Evolutionary conservation across 2,797 vertebrate species (phyloP).

Genomic region (Aotus griseimembra): DNA sequence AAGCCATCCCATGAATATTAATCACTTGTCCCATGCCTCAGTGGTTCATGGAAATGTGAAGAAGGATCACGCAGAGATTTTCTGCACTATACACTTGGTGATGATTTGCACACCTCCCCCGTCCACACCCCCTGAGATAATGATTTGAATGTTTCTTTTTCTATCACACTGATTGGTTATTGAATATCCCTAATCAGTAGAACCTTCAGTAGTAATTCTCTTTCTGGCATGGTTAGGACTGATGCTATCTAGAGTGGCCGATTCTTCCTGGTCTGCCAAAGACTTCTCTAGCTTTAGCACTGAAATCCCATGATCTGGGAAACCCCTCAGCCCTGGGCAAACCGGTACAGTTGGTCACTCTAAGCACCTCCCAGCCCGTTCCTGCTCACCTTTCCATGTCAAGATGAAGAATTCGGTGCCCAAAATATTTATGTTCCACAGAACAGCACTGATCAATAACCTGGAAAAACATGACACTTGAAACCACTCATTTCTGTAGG

Average conservation of each 20-base stretch:
- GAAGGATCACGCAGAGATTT: not conserved
- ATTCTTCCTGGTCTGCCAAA: not conserved
- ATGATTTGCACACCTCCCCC: rapidly evolving
- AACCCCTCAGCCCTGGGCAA: not conserved
- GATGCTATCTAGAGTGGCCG: not conserved
- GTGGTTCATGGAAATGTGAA: not conserved
- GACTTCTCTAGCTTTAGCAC: not conserved
- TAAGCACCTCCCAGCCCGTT: not conserved
- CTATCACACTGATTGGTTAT: not conserved
- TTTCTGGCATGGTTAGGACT: not conserved
- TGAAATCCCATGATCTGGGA: not conserved
- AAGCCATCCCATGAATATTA: not conserved
- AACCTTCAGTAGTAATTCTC: not conserved
- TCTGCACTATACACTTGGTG: not conserved
- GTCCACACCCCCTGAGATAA: not conserved
- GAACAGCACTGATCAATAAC: not conserved
- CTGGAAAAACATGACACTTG: not conserved
- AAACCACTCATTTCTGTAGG: not conserved
- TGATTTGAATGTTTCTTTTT: not conserved
- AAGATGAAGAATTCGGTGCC: not conserved
- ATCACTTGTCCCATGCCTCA: not conserved
- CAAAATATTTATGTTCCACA: not conserved
- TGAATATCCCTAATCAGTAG: not conserved
- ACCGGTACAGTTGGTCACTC: not conserved
- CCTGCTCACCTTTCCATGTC: not conserved